Evolutionary conservation across 2,888 invertebrate genomes (phyloP).

Genomic region (Coleophora flavipennella): DNA sequence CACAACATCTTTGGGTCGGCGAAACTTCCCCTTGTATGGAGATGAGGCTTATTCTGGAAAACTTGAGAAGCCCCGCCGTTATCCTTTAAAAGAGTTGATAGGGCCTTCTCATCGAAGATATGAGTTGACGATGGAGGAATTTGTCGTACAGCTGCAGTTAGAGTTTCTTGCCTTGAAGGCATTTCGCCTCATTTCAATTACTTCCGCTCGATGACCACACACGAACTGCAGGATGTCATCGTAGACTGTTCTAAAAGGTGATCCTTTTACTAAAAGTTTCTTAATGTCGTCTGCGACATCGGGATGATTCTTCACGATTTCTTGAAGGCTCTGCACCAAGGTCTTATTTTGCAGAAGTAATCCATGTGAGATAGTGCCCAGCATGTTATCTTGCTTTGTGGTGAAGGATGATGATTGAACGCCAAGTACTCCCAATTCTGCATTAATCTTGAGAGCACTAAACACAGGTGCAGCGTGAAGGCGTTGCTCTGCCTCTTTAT

Average conservation of each 20-base stretch:
- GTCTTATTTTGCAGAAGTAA: slow-evolving; percentile 10
- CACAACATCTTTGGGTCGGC: no score
- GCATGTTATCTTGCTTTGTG: slow-evolving; percentile 8
- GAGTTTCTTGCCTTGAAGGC: slow-evolving; percentile 5
- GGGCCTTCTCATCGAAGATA: slow-evolving; percentile 7
- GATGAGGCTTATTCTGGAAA: neutral
- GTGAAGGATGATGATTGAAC: slow-evolving; percentile 3
- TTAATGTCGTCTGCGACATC: neutral
- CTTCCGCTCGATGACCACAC: slow-evolving; percentile 10
- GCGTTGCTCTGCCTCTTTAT: slow-evolving; percentile 13
- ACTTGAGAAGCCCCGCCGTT: neutral
- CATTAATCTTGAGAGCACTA: slow-evolving; percentile 10
- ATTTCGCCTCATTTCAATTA: slow-evolving; percentile 10
- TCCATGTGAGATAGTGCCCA: slow-evolving; percentile 11
- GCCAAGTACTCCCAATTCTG: slow-evolving; percentile 7
- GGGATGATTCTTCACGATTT: neutral
- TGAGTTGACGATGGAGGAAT: slow-evolving; percentile 10
- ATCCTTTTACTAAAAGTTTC: slow-evolving; percentile 4
- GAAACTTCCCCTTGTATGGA: neutral
- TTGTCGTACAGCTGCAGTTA: slow-evolving; percentile 6
- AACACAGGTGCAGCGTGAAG: slow-evolving; percentile 15
- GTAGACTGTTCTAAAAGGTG: slow-evolving; percentile 6
- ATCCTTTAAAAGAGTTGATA: slow-evolving; percentile 5
- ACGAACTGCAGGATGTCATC: slow-evolving; percentile 13
- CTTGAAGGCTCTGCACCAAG: neutral